These are phyloP conservation scores for Bathybates hornii DNA, from an alignment of 2,113 vertebrate species.

Conservation along the genomic window DNA sequence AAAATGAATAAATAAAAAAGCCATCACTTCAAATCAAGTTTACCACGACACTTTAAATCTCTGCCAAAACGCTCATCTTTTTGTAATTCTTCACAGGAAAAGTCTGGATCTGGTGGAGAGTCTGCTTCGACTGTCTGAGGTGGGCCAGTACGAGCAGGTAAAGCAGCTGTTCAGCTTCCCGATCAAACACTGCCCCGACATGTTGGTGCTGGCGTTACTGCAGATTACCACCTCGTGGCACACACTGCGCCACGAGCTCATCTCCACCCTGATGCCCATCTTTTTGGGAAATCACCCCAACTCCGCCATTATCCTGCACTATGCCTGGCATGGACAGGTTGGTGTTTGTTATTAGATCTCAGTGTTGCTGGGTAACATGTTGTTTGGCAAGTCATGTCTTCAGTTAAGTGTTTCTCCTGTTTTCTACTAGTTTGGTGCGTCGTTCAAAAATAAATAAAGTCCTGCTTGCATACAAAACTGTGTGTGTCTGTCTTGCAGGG, in stretches of 20 bases:
- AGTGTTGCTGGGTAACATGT: neutral
- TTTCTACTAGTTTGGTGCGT: neutral
- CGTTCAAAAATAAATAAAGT: neutral
- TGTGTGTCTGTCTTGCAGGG: constrained; percentile 69
- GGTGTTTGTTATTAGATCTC: constrained; percentile 13
- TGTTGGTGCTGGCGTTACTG: constrained; percentile 92
- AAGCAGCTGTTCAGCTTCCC: constrained; percentile 98
- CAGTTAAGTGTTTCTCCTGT: neutral
- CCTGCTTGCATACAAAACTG: neutral
- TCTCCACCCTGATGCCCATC: constrained; percentile 98
- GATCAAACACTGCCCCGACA: constrained; percentile 98
- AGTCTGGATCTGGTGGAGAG: constrained; percentile 98
- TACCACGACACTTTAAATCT: neutral
- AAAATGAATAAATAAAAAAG: neutral
- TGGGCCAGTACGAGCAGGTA: constrained; percentile 97
- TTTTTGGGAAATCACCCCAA: constrained; percentile 98
- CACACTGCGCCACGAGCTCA: constrained; percentile 94
- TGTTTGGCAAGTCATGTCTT: neutral
- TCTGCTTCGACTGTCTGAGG: constrained; percentile 88
- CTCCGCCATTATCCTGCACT: constrained; percentile 99
- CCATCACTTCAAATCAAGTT: neutral
- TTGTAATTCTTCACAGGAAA: constrained; percentile 76
- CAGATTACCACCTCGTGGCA: constrained; percentile 99
- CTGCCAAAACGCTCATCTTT: neutral
- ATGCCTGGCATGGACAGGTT: constrained; percentile 98